Base-by-base conservation (phyloP, 2,113 vertebrate genomes). In the Chloropsis hardwickii region DNA sequence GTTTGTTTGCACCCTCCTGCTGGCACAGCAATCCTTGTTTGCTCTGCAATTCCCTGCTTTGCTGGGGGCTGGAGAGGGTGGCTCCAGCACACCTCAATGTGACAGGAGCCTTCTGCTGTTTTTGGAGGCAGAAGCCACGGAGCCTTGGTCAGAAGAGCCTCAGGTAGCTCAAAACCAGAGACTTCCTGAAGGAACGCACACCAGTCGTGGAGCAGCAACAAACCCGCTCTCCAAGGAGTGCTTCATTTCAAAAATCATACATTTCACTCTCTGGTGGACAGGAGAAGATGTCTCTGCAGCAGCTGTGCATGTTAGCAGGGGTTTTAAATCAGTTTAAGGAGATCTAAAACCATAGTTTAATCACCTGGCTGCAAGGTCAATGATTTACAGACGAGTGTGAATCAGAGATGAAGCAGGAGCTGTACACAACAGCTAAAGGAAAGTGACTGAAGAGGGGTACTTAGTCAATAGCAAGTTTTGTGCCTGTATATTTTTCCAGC, bases 181-280 rank as follows among this genome's bases (percentile, higher is more conserved):
- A 25, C 20, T 11, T 89, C 54, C 65, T 61, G 24, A 29, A 81
- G 60, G 56, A 88, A 35, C 0, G 0, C 51, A 57, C 27, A 40
- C 29, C 29, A 37, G 29, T 5, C 10, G 18, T 21, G 39, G 24
- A 64, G 28, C 37, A 84, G 13, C 17, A 58, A 20, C 28, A 80
- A 58, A 44, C 5, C 28, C 5, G 1, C 15, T 5, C 37, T 58
- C 33, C 50, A n/a, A 40, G 44, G 24, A 31, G 16, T 0, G 1
- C 60, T n/a, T 18, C 7, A 7, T 37, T 72, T 53, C 25, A 39
- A 69, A 84, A 88, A 53, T 18, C 53, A 40, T 2, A 6, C 4
- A 9, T 20, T 73, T 64, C 62, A 23, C 28, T 72, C 37, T 67
- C 66, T 57, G 57, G 17, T 29, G 48, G 56, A 42, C 53, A 48